phyloP scores from a whole-genome alignment of 23 tunicate species.

The Halocynthia aurantium region DNA sequence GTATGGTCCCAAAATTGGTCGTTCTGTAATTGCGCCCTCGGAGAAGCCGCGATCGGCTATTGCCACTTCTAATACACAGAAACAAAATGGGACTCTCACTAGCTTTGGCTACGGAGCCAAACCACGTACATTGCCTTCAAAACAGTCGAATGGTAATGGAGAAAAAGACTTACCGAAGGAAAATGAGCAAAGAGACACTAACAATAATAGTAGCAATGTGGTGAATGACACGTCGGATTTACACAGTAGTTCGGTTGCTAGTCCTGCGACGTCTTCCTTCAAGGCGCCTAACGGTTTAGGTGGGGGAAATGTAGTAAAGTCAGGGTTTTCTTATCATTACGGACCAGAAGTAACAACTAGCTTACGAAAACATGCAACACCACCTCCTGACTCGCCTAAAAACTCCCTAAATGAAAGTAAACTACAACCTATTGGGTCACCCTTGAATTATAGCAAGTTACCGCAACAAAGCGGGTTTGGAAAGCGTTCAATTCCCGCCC shows the following conservation, averaged over 20 bases:
- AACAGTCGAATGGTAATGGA: background rate
- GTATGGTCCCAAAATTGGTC: too few relatives aligned
- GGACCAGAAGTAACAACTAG: slow-evolving; percentile 7
- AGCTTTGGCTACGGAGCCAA: slow-evolving; percentile 2
- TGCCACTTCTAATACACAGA: background rate
- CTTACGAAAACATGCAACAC: background rate
- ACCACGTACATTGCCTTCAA: background rate
- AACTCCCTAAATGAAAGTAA: background rate
- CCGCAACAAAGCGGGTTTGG: slow-evolving; percentile 2
- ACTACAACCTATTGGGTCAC: background rate
- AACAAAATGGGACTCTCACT: background rate
- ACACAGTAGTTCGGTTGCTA: background rate
- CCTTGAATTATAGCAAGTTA: background rate
- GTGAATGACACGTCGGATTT: background rate
- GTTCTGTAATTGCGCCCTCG: background rate
- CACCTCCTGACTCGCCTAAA: background rate
- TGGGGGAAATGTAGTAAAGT: slow-evolving; percentile 63
- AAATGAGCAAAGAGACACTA: background rate
- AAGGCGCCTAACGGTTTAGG: slow-evolving; percentile 49
- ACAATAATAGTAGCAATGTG: background rate
- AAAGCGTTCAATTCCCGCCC: slow-evolving; percentile 1
- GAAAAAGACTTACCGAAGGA: background rate
- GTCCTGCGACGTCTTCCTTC: background rate
- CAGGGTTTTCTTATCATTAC: slow-evolving; percentile 48
- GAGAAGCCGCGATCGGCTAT: background rate